Percentiles rank a stretch among this genome's conserved stretches.
Evolutionary conservation across 2,113 vertebrate species (phyloP).

Genomic region (Isichthys henryi): DNA sequence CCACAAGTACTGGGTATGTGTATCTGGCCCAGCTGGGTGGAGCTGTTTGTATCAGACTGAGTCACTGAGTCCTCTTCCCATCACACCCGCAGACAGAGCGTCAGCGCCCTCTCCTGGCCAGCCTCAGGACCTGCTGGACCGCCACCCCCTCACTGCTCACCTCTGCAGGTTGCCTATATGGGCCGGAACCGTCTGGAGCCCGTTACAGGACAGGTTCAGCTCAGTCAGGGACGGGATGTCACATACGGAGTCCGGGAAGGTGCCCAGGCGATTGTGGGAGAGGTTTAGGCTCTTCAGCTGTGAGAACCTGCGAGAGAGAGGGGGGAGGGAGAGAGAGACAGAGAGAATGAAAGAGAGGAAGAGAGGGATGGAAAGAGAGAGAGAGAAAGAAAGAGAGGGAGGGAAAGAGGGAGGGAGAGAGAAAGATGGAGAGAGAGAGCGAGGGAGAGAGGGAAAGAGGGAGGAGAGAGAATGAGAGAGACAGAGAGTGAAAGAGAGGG

Average conservation of each 20-base stretch:
- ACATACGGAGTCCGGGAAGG: conserved; percentile 79
- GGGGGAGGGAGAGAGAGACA: not conserved
- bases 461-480: no score
- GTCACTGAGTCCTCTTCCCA: not conserved
- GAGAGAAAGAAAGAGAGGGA: conserved; percentile 6
- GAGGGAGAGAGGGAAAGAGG: no score
- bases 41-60: not conserved
- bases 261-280: conserved; percentile 84
- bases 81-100: not conserved
- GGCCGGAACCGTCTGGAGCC: conserved; percentile 65
- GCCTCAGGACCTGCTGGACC: not conserved
- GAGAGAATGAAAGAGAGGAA: not conserved
- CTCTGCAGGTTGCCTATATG: conserved; percentile 77
- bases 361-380: not conserved
- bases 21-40: not conserved
- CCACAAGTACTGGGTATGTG: not conserved
- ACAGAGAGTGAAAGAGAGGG: no score
- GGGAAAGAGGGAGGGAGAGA: not conserved
- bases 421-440: not conserved
- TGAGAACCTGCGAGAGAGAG: conserved; percentile 72
- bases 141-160: conserved; percentile 62
- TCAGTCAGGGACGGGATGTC: conserved; percentile 83
- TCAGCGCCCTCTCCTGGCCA: not conserved
- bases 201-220: conserved; percentile 87
- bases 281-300: conserved; percentile 90